Percentiles rank a stretch among this genome's conserved stretches.
These are phyloP conservation scores for Scaptomyza pallida DNA, from an alignment of 1,140 invertebrate genomes.

Conservation along the genomic window DNA sequence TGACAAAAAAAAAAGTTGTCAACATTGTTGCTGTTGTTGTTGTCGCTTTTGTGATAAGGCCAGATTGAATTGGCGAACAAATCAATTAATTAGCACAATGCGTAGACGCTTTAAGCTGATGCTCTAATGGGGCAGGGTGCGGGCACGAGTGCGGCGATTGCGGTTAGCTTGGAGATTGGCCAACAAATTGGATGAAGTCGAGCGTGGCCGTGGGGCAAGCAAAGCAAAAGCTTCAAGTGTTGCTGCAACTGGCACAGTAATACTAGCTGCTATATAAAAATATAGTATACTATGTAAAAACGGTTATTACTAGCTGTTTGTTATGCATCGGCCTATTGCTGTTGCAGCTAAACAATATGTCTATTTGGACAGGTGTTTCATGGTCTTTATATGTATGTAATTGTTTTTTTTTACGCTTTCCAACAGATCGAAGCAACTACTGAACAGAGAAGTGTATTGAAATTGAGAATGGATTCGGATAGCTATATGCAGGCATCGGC, in stretches of 20 bases:
- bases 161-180: slow-evolving; percentile 42
- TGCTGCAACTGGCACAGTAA: slow-evolving; percentile 58
- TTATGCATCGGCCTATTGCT: slow-evolving; percentile 4
- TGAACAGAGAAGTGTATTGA: background rate
- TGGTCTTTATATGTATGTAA: slow-evolving; percentile 28
- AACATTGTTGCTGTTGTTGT: background rate
- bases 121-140: background rate
- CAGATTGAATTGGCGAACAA: slow-evolving; percentile 23
- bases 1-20: slow-evolving; percentile 22
- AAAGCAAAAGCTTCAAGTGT: slow-evolving; percentile 35
- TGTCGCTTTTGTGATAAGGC: slow-evolving; percentile 29
- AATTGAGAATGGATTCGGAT: slow-evolving; percentile 52
- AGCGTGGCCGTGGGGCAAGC: slow-evolving; percentile 65
- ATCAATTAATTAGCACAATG: slow-evolving; percentile 54
- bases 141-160: background rate
- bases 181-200: slow-evolving; percentile 63
- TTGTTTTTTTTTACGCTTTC: slow-evolving; percentile 14
- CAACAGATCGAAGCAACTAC: slow-evolving; percentile 18
- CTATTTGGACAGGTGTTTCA: slow-evolving; percentile 63
- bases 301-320: slow-evolving; percentile 14
- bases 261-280: slow-evolving; percentile 15
- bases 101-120: background rate
- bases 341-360: slow-evolving; percentile 28
- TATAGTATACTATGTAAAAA: no score
- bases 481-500: slow-evolving; percentile 58